Base-by-base conservation (phyloP, 1,140 invertebrate genomes). In the Trichomalopsis sarcophagae region DNA sequence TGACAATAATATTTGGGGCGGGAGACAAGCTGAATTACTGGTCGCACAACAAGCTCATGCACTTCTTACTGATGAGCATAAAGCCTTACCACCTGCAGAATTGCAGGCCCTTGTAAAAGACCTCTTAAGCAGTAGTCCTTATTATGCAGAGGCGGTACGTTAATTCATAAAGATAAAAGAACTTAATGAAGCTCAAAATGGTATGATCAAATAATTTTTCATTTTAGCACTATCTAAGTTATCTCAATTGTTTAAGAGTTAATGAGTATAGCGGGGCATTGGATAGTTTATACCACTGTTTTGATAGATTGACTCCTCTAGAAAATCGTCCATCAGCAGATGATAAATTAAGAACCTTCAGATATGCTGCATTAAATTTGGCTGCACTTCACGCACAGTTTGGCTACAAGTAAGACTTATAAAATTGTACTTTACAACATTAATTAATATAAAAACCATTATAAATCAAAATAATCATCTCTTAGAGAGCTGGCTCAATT, bases 291-390 rank as follows among this genome's bases (percentile, higher is more conserved):
- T 97, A 97, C 92, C 96, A 97, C 88, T 97, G 96, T 89, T 97
- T 98, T 90, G 97, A 98, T 91, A 95, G 97, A 84, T 95, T 95
- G 76, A 94, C 95, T 5, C 92, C 93, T 81, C 86, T 93, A 21
- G 93, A 93, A 89, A 95, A 91, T 89, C 93, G 93, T 88, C 92
- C 92, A 88, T 89, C 89, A 85, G 91, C 89, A 85, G 95, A 96
- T 86, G 96, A 97, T 86, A 96, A 95, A 90, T 95, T 95, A 77
- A 96, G 96, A 91, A 96, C 96, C 81, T 97, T 96, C 89, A 94
- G 98, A 89, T 98, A 98, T 93, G 97, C 98, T 17, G 97, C 97
- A 44, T 93, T 98, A 1, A 98, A 98, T 93, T 93, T 98, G 84
- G 97, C 97, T 3, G 96, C 97, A 40, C 94, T 98, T 84, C 97